Evolutionary conservation across 2,113 vertebrate genomes (phyloP).

Genomic region (Zosterops lateralis): DNA sequence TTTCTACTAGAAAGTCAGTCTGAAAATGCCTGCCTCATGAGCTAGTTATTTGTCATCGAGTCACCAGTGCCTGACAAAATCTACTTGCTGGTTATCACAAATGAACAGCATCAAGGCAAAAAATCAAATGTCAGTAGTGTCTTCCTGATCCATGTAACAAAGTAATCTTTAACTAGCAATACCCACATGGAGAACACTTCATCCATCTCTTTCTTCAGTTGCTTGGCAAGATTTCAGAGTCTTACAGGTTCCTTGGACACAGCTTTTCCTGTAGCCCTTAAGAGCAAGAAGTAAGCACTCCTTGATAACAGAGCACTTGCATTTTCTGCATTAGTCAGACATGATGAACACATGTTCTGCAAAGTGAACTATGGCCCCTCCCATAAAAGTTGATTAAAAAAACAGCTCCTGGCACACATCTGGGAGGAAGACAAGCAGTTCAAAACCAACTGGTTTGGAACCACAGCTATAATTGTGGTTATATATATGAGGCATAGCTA

Average conservation of each 20-base stretch:
- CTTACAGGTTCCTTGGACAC: not conserved
- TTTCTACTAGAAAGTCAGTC: not conserved
- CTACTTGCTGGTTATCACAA: not conserved
- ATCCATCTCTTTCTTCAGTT: not conserved
- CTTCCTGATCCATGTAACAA: not conserved
- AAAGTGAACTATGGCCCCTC: not conserved
- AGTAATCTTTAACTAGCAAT: not conserved
- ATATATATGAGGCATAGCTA: not conserved
- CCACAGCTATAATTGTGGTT: too few species aligned
- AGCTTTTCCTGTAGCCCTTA: not conserved
- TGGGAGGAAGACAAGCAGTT: not conserved
- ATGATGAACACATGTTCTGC: accelerated
- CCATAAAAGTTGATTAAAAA: not conserved
- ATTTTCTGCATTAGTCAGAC: not conserved
- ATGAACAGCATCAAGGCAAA: not conserved
- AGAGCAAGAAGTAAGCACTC: not conserved
- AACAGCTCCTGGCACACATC: not conserved
- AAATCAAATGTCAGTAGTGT: not conserved
- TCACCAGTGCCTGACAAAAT: not conserved
- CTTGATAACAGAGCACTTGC: not conserved
- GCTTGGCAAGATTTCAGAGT: not conserved
- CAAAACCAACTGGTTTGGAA: not conserved
- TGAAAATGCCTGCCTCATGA: not conserved
- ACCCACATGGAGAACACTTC: not conserved
- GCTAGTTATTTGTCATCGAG: not conserved